Conservation (phyloP, 2,113 vertebrate species). For the Dicerorhinus sumatrensis region DNA sequence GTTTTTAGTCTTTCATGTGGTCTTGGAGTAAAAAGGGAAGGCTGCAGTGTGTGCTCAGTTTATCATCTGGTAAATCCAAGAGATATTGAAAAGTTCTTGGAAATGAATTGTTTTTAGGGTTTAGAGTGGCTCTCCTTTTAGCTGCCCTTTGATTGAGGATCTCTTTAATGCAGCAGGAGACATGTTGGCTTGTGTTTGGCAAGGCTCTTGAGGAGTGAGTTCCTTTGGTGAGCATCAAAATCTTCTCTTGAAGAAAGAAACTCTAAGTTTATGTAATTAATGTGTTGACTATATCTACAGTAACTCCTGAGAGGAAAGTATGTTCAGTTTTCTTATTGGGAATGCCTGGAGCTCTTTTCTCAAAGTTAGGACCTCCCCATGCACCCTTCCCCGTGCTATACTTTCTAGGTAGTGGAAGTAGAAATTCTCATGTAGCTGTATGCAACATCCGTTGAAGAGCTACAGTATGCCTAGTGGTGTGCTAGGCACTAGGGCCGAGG, state of each 20-base stretch:
- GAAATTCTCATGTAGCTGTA: not conserved
- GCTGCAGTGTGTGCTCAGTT: not conserved
- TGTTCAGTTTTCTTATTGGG: not conserved
- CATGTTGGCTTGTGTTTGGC: not conserved
- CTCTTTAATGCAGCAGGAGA: not conserved
- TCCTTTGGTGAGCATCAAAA: slow-evolving; percentile 9
- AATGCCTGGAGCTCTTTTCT: not conserved
- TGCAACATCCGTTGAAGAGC: not conserved
- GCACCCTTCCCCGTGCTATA: not conserved
- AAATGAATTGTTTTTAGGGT: slow-evolving; percentile 27
- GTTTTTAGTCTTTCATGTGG: not conserved
- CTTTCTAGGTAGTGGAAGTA: not conserved
- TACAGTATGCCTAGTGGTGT: not conserved
- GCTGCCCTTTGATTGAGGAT: not conserved
- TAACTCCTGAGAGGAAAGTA: not conserved
- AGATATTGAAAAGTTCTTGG: slow-evolving; percentile 9
- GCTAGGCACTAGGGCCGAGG: not conserved
- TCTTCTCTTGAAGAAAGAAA: not conserved
- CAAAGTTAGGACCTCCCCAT: not conserved
- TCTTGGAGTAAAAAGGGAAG: not conserved
- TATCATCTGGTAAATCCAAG: not conserved
- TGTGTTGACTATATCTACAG: not conserved
- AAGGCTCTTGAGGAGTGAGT: not conserved
- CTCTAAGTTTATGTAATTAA: not conserved
- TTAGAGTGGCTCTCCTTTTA: slow-evolving; percentile 36